Conservation (phyloP, 92 coral and sea anemone genomes). For the Hydrozoanthus gracilis region DNA sequence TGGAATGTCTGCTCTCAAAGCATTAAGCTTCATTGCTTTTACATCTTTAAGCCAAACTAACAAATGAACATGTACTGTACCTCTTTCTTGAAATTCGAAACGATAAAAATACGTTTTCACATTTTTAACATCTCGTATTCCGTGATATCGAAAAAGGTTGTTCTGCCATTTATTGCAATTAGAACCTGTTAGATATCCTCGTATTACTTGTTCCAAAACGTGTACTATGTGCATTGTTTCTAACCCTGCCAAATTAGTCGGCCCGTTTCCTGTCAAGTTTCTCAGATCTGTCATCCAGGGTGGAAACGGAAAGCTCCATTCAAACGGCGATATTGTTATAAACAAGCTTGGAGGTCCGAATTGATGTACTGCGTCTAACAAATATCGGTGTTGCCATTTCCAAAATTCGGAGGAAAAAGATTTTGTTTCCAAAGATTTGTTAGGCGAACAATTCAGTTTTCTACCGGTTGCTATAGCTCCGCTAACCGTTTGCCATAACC, state of each 20-base stretch:
- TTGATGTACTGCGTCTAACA: conserved; percentile 22
- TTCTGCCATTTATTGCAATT: not conserved
- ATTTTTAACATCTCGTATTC: not conserved
- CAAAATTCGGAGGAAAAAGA: not conserved
- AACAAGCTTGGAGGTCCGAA: not conserved
- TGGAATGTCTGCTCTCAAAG: conserved; percentile 52
- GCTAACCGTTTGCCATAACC: too few relatives aligned
- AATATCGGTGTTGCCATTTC: conserved; percentile 5
- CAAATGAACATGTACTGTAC: conserved; percentile 60
- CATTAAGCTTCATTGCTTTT: not conserved
- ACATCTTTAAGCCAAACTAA: conserved; percentile 52
- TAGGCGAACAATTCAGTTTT: not conserved
- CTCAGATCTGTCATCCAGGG: not conserved
- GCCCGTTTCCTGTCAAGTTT: not conserved
- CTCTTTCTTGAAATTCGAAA: not conserved
- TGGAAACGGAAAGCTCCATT: not conserved
- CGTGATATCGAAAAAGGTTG: too few relatives aligned
- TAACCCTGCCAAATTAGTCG: not conserved
- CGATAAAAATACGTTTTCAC: not conserved
- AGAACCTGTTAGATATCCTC: not conserved
- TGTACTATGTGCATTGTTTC: not conserved
- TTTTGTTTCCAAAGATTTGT: not conserved
- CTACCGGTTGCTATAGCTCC: not conserved
- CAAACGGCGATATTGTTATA: not conserved
- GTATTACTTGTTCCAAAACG: not conserved